Evolutionary conservation across 2,797 vertebrate species (phyloP), one percentile per base, ranked within the genome.

Genomic region (Molossus alvarezi): DNA sequence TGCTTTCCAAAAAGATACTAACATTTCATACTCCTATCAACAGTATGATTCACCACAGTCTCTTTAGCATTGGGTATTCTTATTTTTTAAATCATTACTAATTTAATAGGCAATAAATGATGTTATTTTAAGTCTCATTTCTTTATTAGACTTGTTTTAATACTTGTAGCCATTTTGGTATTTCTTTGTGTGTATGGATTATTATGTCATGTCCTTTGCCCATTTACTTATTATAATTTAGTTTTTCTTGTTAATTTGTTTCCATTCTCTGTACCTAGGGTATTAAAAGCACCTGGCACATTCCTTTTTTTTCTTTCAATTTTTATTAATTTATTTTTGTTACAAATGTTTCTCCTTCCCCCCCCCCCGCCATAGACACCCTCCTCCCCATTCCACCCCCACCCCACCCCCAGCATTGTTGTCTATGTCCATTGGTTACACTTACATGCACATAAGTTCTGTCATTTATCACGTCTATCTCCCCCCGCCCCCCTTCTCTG

Each of bases 101-200:
- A 88, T 88, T 77, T 94, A 84, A 53, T 85, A 85, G 64, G 13
- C 29, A 94, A 14, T 86, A 89, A 94, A 85, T 91, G 11, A 25
- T 67, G 58, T 53, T 81, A 58, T 88, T 76, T 89, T 62, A 90
- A 80, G 90, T 83, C 48, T 89, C 13, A 83, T 93, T 53, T 73
- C 60, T 96, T 93, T 83, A 45, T 92, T 79, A 92, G 23, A 73
- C 92, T 83, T 94, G 37, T 95, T 86, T n/a, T 72, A 94, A 51
- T 92, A 69, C 17, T 45, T 71, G 48, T 93, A 77, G 7, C 41
- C 58, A 83, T 86, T 86, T 79, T 95, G 51, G 4, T 91, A 65
- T 82, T 88, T 94, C 15, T 75, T 25, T 88, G 27, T 90, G 14
- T 80, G 8, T 84, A 5, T 90, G 82, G 92, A 55, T 96, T 60